phyloP scores from a whole-genome alignment of 2,113 vertebrate genomes.

The Oreocharis arfaki region DNA sequence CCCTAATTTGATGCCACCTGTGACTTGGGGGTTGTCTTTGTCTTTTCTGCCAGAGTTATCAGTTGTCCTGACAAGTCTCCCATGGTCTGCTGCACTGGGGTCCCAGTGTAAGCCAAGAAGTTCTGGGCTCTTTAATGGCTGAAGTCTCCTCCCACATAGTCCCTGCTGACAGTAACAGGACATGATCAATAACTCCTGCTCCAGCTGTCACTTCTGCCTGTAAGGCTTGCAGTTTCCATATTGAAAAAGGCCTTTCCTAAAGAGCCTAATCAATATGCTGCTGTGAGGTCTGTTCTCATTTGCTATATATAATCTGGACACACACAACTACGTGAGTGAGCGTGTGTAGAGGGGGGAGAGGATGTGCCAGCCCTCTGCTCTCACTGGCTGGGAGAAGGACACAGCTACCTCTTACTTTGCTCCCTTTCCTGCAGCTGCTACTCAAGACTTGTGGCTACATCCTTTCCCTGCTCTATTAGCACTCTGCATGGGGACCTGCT shows the following conservation, averaged over 20 bases:
- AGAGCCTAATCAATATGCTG: conserved; percentile 65
- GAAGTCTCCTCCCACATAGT: conserved; percentile 21
- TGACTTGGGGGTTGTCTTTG: not conserved
- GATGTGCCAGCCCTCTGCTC: conserved; percentile 54
- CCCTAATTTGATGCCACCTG: not conserved
- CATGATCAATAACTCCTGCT: conserved; percentile 56
- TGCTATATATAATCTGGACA: conserved; percentile 67
- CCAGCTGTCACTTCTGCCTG: conserved; percentile 51
- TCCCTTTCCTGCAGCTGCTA: conserved; percentile 16
- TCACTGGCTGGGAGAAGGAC: conserved; percentile 30
- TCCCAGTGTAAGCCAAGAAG: not conserved
- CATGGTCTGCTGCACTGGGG: not conserved
- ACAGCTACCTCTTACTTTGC: conserved; percentile 33
- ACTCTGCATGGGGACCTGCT: conserved; percentile 39
- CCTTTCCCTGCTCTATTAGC: not conserved
- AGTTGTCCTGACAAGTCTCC: not conserved
- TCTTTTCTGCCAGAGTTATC: not conserved
- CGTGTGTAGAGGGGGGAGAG: not conserved
- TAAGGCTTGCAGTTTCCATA: conserved; percentile 62
- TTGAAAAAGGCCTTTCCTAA: conserved; percentile 68
- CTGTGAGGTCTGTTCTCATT: conserved; percentile 62
- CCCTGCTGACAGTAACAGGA: conserved; percentile 31
- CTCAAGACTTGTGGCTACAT: conserved; percentile 15
- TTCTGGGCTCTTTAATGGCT: conserved; percentile 15
- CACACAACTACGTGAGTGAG: conserved; percentile 41